Evolutionary conservation across 2,797 vertebrate species (phyloP).

Genomic region (Muscicapa striata): DNA sequence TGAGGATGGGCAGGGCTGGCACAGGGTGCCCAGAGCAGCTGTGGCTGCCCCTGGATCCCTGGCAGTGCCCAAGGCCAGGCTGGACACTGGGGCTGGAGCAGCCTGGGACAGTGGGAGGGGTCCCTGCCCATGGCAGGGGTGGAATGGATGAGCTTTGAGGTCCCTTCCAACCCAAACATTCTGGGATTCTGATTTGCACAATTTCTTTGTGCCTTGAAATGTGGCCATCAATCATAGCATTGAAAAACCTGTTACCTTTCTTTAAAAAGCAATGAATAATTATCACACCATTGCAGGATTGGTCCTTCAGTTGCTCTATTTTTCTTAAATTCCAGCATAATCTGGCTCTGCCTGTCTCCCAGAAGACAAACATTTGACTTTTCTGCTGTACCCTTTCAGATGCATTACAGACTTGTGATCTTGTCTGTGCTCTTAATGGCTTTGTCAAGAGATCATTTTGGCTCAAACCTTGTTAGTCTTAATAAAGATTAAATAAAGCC

Average conservation of each 20-base stretch:
- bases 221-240: not conserved
- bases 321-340: conserved; percentile 21
- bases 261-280: not conserved
- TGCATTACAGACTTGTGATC: conserved; percentile 8
- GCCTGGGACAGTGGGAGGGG: accelerated
- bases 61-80: not conserved
- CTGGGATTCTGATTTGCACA: not conserved
- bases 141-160: accelerated
- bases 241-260: not conserved
- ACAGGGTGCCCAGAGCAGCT: not conserved
- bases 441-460: conserved; percentile 55
- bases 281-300: not conserved
- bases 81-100: accelerated
- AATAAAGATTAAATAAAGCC: conserved; percentile 59
- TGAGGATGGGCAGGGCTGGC: accelerated
- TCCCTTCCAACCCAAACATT: not conserved
- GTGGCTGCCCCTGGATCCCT: too few relatives aligned
- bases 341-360: conserved; percentile 12
- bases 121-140: not conserved
- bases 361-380: not conserved
- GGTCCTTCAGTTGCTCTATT: not conserved
- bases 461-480: conserved; percentile 46
- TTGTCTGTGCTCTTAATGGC: conserved; percentile 34
- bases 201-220: not conserved
- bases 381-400: conserved; percentile 26